A percentile compares a stretch with the other conserved stretches of the same genome.
Evolutionary conservation across 1,140 invertebrate species (phyloP).

Genomic region (Tetraneura akinire): DNA sequence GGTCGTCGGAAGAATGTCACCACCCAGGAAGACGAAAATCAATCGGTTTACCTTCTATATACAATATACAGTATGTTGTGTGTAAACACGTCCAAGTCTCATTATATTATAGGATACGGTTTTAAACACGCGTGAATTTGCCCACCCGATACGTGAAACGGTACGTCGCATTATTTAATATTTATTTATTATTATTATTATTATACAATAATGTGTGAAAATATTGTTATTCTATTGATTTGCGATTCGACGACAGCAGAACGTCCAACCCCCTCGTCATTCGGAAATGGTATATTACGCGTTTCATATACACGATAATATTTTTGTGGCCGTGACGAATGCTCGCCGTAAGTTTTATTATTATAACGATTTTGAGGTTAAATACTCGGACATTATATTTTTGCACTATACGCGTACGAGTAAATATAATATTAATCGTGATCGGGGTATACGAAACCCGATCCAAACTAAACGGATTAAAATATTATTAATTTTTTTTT

Average conservation of each 20-base stretch:
- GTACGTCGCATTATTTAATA: not conserved
- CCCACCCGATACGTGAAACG: not conserved
- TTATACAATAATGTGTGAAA: not conserved
- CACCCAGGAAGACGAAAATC: slow-evolving; percentile 9
- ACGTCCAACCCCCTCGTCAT: not conserved
- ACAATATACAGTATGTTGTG: not conserved
- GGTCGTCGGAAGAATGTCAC: not conserved
- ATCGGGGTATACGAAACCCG: too few species aligned
- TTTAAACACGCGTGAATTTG: not conserved
- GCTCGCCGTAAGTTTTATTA: too few species aligned
- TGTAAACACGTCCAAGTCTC: not conserved
- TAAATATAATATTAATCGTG: too few species aligned
- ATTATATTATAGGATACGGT: not conserved
- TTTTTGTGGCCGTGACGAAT: too few species aligned
- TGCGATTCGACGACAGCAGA: not conserved
- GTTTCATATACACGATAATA: too few species aligned
- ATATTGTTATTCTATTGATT: not conserved
- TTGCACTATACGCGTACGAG: too few species aligned
- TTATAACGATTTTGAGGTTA: too few species aligned
- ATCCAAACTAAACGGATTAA: too few species aligned
- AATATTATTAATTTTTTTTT: too few species aligned
- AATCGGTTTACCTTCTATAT: not conserved
- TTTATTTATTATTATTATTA: too few species aligned
- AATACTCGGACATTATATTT: too few species aligned
- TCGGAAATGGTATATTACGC: too few species aligned